phyloP scores from a whole-genome alignment of 2,113 vertebrate species.

The Hepsetus odoe region DNA sequence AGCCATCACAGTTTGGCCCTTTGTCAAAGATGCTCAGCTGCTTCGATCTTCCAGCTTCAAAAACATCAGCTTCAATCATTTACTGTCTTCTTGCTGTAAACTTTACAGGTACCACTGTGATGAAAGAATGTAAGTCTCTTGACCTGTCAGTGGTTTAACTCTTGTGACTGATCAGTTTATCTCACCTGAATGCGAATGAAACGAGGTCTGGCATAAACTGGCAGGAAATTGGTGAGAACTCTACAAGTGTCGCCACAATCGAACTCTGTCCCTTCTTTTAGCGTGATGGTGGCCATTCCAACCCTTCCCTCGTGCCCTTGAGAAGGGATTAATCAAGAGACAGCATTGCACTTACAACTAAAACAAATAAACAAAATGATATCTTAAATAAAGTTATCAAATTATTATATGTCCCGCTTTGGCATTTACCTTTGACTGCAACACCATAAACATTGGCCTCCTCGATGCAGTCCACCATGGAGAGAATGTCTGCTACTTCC shows the following conservation, averaged over 20 bases:
- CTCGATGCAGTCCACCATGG: slow-evolving; percentile 71
- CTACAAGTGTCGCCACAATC: slow-evolving; percentile 72
- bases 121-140: too few species aligned
- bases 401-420: background rate
- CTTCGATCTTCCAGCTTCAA: too few species aligned
- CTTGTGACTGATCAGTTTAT: too few species aligned
- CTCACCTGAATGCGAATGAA: slow-evolving; percentile 87
- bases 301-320: slow-evolving; percentile 87
- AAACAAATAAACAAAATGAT: background rate
- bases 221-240: slow-evolving; percentile 73
- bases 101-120: too few species aligned
- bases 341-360: background rate
- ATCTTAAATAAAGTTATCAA: background rate
- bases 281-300: slow-evolving; percentile 84
- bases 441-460: slow-evolving; percentile 90
- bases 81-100: too few species aligned
- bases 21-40: too few species aligned
- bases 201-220: slow-evolving; percentile 81
- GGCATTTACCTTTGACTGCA: slow-evolving; percentile 80
- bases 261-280: slow-evolving; percentile 76
- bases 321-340: background rate
- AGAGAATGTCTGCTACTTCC: slow-evolving; percentile 82
- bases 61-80: too few species aligned
- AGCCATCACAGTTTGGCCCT: too few species aligned
- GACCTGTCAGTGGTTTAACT: too few species aligned